These are phyloP conservation scores for Selenia dentaria DNA, from an alignment of 2,888 invertebrate genomes.

Conservation along the genomic window DNA sequence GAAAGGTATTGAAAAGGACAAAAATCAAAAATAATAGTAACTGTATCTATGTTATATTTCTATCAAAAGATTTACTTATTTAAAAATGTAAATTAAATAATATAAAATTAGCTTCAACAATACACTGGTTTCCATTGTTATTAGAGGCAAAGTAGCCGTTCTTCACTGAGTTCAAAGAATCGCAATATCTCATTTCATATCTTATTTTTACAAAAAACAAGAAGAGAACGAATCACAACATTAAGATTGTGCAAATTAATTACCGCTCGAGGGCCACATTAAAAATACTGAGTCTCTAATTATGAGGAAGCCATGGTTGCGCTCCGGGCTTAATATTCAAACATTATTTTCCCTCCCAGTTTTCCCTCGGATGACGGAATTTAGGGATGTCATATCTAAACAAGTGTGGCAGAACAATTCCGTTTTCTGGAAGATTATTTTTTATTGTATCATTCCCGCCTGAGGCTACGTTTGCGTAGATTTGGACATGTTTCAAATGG, in stretches of 20 bases:
- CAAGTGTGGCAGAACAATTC: slow-evolving; percentile 13
- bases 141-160: not conserved
- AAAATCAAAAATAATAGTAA: too few relatives aligned
- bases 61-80: too few relatives aligned
- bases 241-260: slow-evolving; percentile 33
- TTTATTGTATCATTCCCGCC: slow-evolving; percentile 10
- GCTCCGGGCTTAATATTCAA: slow-evolving; percentile 39
- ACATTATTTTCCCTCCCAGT: slow-evolving; percentile 37
- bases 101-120: too few relatives aligned
- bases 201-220: slow-evolving; percentile 32
- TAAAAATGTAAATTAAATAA: too few relatives aligned
- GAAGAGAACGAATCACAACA: slow-evolving; percentile 36
- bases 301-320: slow-evolving; percentile 41
- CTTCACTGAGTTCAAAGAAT: slow-evolving; percentile 8
- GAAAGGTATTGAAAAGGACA: too few relatives aligned
- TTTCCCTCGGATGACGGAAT: slow-evolving; percentile 9
- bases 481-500: slow-evolving; percentile 1
- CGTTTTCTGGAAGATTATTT: slow-evolving; percentile 12
- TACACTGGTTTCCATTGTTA: slow-evolving; percentile 5
- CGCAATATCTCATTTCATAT: slow-evolving; percentile 23
- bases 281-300: slow-evolving; percentile 48
- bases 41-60: too few relatives aligned
- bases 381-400: slow-evolving; percentile 16
- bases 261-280: slow-evolving; percentile 35
- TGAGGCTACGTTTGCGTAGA: not conserved